These are phyloP conservation scores for Promerops cafer DNA, from an alignment of 2,113 vertebrate species.

Conservation along the genomic window DNA sequence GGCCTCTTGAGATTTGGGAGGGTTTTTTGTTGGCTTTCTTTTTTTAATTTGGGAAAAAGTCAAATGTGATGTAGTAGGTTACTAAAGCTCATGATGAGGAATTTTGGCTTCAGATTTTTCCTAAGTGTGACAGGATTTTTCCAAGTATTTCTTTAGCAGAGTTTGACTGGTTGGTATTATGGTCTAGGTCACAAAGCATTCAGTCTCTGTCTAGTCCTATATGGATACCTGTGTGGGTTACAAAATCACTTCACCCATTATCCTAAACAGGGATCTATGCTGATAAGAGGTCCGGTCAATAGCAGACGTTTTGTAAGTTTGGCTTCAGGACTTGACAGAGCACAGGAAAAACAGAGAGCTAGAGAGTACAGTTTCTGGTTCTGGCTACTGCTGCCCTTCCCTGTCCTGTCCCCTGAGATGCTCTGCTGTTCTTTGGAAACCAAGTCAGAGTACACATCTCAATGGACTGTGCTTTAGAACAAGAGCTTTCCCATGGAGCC, in stretches of 20 bases:
- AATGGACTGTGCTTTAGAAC: neutral
- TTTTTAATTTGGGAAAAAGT: conserved; percentile 39
- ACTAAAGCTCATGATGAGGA: conserved; percentile 10
- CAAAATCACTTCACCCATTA: neutral
- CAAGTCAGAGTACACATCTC: neutral
- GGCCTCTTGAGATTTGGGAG: neutral
- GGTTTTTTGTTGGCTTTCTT: neutral
- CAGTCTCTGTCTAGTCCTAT: neutral
- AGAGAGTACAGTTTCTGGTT: neutral
- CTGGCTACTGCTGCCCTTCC: neutral
- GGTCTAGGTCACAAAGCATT: neutral
- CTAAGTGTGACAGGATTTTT: neutral
- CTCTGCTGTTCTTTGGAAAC: neutral
- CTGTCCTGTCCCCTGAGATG: neutral
- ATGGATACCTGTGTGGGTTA: neutral
- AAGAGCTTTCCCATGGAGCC: neutral
- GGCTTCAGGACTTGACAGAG: neutral
- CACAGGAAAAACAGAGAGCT: neutral
- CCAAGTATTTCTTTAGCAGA: neutral
- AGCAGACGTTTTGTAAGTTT: neutral
- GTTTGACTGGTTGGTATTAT: neutral
- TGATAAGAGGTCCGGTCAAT: neutral
- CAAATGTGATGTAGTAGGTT: conserved; percentile 34
- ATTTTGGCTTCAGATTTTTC: neutral
- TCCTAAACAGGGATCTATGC: neutral